phyloP scores from a whole-genome alignment of 2,888 invertebrate genomes.

The Onchidella celtica region DNA sequence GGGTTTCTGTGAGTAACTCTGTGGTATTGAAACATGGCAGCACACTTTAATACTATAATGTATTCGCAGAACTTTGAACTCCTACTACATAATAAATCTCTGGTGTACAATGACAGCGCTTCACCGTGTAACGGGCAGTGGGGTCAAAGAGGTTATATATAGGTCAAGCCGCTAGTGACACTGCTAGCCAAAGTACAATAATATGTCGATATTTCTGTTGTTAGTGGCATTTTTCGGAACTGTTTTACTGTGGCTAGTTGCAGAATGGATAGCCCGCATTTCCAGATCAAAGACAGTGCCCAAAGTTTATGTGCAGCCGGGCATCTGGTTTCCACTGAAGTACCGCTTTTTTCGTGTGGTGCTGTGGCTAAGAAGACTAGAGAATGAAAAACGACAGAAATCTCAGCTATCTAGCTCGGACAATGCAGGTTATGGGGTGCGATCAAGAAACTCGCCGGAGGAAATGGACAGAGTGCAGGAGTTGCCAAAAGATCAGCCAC shows the following conservation, averaged over 20 bases:
- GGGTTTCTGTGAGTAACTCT: no score
- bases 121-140: no score
- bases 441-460: conserved; percentile 81
- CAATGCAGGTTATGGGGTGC: conserved; percentile 78
- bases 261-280: background rate
- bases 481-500: conserved; percentile 82
- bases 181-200: no score
- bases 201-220: background rate
- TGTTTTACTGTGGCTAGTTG: background rate
- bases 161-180: no score
- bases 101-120: no score
- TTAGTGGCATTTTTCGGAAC: background rate
- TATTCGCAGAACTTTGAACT: no score
- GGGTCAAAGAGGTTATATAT: no score
- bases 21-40: no score
- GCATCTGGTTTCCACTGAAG: conserved; percentile 84
- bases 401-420: conserved; percentile 78
- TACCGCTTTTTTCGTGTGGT: conserved; percentile 83
- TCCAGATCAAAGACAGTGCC: background rate
- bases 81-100: no score
- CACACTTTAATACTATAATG: no score
- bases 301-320: conserved; percentile 29
- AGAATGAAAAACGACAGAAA: conserved; percentile 57
- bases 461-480: conserved; percentile 84
- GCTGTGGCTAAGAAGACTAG: conserved; percentile 81